Base-by-base conservation (phyloP, 2,113 vertebrate genomes). In the Ictidomys tridecemlineatus region DNA sequence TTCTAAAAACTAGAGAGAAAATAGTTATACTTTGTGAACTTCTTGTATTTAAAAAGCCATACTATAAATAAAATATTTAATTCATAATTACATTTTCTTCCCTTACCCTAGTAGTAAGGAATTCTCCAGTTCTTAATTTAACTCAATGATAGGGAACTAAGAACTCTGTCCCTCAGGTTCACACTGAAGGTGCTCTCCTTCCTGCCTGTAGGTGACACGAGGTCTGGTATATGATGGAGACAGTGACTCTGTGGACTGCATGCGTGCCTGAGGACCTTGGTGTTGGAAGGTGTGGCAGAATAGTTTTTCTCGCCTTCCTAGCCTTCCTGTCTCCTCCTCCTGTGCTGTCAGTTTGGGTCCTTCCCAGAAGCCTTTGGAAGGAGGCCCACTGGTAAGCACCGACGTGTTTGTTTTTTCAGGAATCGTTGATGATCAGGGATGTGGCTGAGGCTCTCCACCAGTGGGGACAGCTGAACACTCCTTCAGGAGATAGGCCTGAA, bases 361-460 rank as follows among this genome's bases (percentile, higher is more conserved):
- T 90, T 76, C 65, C 34, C 80, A 56, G 37, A 73, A 14, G 8
- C 63, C 28, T 73, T 61, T 83, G 24, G 42, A 56, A 88, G n/a
- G 84, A 88, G 53, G n/a, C 30, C 61, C 18, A 2, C 74, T 79
- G 65, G 32, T 96, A 82, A 96, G 10, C 80, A 77, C 6, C 1
- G 0, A 0, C 87, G 3, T 63, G 26, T 56, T 97, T 90, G 84
- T 6, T 93, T 87, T 98, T 97, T 94, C 95, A 98, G 97, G 89
- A 95, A n/a, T 76, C 74, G 0, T 13, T 77, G 61, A 42, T 70
- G 39, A 82, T 94, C 56, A 89, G 84, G 65, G 89, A 82, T 26
- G 73, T 96, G 97, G 89, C 95, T 0, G 61, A 87, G n/a, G 77
- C 91, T 82, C 58, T 98, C 26, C 65, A 61, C 37, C 79, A 74